Evolutionary conservation across 1,140 invertebrate genomes (phyloP).

Genomic region (Scylla paramamosain): DNA sequence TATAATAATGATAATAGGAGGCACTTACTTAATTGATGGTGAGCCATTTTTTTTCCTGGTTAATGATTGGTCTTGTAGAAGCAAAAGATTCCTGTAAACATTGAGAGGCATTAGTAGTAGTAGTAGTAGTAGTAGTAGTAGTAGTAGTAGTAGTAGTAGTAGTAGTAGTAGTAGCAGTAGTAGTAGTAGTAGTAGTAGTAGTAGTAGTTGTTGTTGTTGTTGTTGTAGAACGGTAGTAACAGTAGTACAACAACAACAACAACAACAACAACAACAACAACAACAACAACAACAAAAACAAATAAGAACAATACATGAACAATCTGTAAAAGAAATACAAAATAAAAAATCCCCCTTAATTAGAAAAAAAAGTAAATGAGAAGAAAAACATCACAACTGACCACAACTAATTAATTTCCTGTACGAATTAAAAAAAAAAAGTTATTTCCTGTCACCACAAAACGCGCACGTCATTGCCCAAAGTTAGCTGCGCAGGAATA

Average conservation of each 20-base stretch:
- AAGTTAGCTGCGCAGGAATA: too few relatives aligned
- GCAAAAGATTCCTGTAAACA: background rate
- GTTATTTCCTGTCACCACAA: too few relatives aligned
- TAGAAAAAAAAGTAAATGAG: background rate
- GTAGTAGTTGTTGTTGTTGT: background rate
- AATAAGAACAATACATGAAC: background rate
- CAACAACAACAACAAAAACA: background rate
- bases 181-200: background rate
- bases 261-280: background rate
- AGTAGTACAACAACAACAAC: background rate
- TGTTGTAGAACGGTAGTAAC: background rate
- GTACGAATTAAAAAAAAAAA: too few relatives aligned
- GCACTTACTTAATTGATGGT: background rate
- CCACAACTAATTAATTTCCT: background rate
- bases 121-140: slow-evolving; percentile 24
- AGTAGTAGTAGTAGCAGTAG: background rate
- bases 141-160: slow-evolving; percentile 14
- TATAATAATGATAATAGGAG: background rate
- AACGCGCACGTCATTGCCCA: too few relatives aligned
- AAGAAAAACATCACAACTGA: background rate
- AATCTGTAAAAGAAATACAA: too few relatives aligned
- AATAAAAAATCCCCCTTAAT: too few relatives aligned
- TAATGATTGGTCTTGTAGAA: background rate
- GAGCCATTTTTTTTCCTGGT: background rate
- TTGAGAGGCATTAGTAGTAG: background rate